A percentile compares a stretch with the other conserved stretches of the same genome.
phyloP scores from a whole-genome alignment of 2,113 vertebrate species.

The Oncorhynchus clarkii region DNA sequence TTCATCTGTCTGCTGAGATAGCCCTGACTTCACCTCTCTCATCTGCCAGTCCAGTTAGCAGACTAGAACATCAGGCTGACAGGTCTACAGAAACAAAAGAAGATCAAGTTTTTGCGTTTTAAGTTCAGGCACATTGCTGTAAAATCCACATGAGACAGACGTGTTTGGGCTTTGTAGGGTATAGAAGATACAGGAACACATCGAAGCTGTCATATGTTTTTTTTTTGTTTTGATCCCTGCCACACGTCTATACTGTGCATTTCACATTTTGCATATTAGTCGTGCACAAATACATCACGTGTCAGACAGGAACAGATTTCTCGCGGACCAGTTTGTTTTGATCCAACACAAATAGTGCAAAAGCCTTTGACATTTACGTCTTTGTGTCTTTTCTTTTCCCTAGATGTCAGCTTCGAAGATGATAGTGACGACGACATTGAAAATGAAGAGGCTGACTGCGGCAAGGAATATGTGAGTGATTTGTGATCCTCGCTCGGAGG shows the following conservation, averaged over 20 bases:
- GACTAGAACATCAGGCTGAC: background rate
- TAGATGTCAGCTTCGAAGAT: constrained; percentile 71
- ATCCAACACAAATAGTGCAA: constrained; percentile 3
- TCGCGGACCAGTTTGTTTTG: constrained; percentile 20
- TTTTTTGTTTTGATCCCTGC: too few species aligned
- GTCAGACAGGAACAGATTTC: too few species aligned
- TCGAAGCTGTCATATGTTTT: too few species aligned
- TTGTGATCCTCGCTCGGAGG: background rate
- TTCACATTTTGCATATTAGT: too few species aligned
- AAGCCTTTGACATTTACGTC: background rate
- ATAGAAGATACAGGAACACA: too few species aligned
- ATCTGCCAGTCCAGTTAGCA: background rate
- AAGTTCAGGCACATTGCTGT: background rate
- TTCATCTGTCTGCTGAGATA: background rate
- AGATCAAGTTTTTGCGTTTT: background rate
- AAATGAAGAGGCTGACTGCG: constrained; percentile 62
- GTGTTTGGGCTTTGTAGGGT: too few species aligned
- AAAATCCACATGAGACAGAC: background rate
- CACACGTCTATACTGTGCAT: too few species aligned
- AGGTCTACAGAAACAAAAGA: background rate
- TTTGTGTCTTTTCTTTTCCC: constrained; percentile 7
- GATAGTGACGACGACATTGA: constrained; percentile 72
- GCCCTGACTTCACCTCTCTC: background rate
- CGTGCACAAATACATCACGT: too few species aligned
- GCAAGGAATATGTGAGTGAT: constrained; percentile 75